Evolutionary conservation across 2,888 invertebrate species (phyloP).

Genomic region (Eutolmus rufibarbis): DNA sequence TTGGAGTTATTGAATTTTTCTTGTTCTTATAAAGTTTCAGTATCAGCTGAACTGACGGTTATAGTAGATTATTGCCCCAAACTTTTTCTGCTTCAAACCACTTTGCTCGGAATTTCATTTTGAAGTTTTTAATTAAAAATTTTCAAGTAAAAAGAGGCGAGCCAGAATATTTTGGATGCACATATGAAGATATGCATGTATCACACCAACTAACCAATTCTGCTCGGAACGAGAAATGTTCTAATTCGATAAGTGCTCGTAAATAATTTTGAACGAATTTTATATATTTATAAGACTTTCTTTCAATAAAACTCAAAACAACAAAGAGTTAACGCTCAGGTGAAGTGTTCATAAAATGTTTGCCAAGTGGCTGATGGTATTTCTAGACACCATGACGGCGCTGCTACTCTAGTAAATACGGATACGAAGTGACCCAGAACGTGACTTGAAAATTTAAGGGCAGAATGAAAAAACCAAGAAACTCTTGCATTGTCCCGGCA

Average conservation of each 20-base stretch:
- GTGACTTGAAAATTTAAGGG: not conserved
- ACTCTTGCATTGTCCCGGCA: not conserved
- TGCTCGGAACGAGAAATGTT: not conserved
- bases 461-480: not conserved
- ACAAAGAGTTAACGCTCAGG: slow-evolving; percentile 11
- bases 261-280: not conserved
- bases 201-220: not conserved
- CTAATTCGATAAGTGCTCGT: not conserved
- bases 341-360: slow-evolving; percentile 18
- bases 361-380: not conserved
- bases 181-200: not conserved
- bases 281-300: not conserved
- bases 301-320: not conserved
- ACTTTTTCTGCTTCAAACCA: not conserved
- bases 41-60: not conserved
- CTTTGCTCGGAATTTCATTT: not conserved
- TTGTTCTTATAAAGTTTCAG: not conserved
- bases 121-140: not conserved
- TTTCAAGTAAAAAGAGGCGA: not conserved
- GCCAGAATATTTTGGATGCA: not conserved
- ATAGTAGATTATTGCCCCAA: not conserved
- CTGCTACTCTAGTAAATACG: not conserved
- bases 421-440: slow-evolving; percentile 13
- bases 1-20: not conserved
- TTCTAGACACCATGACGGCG: not conserved